A percentile compares a stretch with the other conserved stretches of the same genome.
Conservation (phyloP, 2,113 vertebrate genomes). For the Archocentrus centrarchus region DNA sequence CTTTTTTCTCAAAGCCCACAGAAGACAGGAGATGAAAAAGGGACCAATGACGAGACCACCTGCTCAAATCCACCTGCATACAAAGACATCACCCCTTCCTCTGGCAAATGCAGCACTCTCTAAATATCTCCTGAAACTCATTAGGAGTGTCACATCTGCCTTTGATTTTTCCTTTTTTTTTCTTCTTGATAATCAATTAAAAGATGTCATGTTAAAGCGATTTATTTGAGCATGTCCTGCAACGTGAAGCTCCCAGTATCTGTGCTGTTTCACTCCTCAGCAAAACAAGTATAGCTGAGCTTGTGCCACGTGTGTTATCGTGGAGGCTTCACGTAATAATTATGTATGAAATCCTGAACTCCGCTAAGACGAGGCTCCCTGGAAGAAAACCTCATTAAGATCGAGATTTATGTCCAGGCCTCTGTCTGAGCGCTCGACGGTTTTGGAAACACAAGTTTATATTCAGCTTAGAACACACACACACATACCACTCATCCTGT, state of each 20-base stretch:
- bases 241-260: background rate
- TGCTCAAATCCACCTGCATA: constrained; percentile 65
- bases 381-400: constrained; percentile 59
- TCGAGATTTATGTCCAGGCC: constrained; percentile 54
- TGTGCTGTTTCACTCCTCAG: background rate
- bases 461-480: constrained; percentile 31
- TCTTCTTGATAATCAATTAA: background rate
- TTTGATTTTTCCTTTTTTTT: background rate
- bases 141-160: background rate
- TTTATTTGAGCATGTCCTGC: background rate
- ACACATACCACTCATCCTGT: constrained; percentile 16
- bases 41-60: background rate
- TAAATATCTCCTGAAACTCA: background rate
- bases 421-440: constrained; percentile 20
- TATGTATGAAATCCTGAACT: constrained; percentile 58
- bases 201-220: background rate
- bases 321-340: constrained; percentile 47
- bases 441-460: constrained; percentile 46
- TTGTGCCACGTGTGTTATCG: constrained; percentile 43
- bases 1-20: background rate
- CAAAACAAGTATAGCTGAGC: background rate
- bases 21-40: background rate
- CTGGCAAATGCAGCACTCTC: background rate
- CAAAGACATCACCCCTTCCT: constrained; percentile 61
- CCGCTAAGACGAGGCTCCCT: constrained; percentile 38